These are phyloP conservation scores for Pseudotriccus pelzelni DNA, from an alignment of 2,797 vertebrate species.

Conservation along the genomic window DNA sequence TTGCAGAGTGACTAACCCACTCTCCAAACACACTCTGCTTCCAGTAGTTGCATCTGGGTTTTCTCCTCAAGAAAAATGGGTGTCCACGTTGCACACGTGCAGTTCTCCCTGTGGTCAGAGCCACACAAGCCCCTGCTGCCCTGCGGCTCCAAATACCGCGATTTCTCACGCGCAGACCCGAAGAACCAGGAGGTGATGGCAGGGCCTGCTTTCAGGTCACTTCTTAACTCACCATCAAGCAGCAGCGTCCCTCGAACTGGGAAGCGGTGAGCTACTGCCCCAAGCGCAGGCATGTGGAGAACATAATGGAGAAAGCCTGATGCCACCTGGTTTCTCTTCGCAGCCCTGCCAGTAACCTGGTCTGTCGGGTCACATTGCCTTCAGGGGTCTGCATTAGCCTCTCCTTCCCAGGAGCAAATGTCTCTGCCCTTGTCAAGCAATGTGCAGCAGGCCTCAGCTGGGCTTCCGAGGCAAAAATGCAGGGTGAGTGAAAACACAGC, in stretches of 20 bases:
- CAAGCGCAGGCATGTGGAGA: neutral
- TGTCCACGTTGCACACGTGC: accelerated
- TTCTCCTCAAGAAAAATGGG: neutral
- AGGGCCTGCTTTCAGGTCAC: neutral
- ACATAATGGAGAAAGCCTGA: neutral
- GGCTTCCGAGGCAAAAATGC: neutral
- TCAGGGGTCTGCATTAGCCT: neutral
- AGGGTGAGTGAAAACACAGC: neutral
- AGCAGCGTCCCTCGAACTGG: neutral
- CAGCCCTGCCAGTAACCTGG: neutral
- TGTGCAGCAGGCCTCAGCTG: neutral
- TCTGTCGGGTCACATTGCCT: neutral
- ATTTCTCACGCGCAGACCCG: neutral
- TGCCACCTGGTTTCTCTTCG: neutral
- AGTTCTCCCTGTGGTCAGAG: neutral
- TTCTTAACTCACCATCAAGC: neutral
- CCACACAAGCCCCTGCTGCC: accelerated
- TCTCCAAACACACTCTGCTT: neutral
- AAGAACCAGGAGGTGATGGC: neutral
- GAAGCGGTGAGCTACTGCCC: neutral
- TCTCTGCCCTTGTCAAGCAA: accelerated
- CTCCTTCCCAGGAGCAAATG: neutral
- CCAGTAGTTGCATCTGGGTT: neutral
- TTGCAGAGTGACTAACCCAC: slow-evolving; percentile 39
- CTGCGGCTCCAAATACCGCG: accelerated